Base-by-base conservation (phyloP, 2,797 vertebrate genomes). In the Spinus olivaceus region DNA sequence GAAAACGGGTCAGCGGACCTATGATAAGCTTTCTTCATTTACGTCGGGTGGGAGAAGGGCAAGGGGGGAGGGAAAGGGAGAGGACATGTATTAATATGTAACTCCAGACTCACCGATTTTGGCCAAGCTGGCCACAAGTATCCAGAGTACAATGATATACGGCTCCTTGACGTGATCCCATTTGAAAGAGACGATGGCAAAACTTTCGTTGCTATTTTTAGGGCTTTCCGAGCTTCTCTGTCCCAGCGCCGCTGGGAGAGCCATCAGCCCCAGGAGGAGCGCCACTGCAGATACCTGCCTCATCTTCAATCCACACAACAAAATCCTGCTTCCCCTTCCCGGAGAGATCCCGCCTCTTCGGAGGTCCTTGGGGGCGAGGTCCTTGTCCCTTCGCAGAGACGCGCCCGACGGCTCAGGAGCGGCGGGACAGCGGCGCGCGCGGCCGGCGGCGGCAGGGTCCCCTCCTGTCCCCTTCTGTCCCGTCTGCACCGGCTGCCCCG, bases 121-220 rank as follows among this genome's bases (percentile, higher is more conserved):
- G 97, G 99, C 99, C 94, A 99, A 81, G 97, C 99, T 99, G 96
- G 98, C 98, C 95, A 99, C 99, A 20, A 99, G 98, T 91, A 99
- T 92, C 99, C 99, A 99, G 49, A 99, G 95, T 3, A 98, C 97
- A 85, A 99, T 99, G 94, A 99, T 57, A 97, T 99, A 99, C 0
- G 99, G 99, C 2, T 94, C 94, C 76, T 98, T 94, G 33, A 99
- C 99, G n/a, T 99, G 98, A 4, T 97, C 32, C 99, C 99, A 99
- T 70, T 98, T 94, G 98, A 99, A 99, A 53, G 95, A 97, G 91
- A 99, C 99, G n/a, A 99, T 98, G 22, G 98, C 98, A 79, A 99
- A 97, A 17, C 96, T 98, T 9, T 81, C 16, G 69, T 14, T 96
- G 92, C 66, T 88, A 86, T 91, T 91, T 67, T 13, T 57, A 76